A percentile compares a stretch with the other conserved stretches of the same genome.
Evolutionary conservation across 2,888 invertebrate species (phyloP).

Genomic region (Heterodera filipjevi): DNA sequence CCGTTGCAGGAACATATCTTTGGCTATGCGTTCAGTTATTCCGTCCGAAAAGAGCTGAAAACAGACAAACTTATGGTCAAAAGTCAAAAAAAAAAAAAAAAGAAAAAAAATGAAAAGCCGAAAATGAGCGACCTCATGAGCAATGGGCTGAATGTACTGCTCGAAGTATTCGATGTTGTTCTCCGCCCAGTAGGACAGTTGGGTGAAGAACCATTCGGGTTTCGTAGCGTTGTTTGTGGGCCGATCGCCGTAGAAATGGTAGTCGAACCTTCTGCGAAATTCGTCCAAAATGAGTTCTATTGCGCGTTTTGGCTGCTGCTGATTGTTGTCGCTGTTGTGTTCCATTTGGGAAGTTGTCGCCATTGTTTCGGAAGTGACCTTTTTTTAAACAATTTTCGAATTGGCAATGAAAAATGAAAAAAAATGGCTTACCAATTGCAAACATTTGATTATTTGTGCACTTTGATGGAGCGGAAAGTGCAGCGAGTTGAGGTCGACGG

Average conservation of each 20-base stretch:
- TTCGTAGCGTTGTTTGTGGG: constrained; percentile 47
- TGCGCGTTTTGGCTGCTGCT: background rate
- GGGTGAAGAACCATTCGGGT: constrained; percentile 59
- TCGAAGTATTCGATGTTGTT: constrained; percentile 45
- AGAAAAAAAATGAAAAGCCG: constrained; percentile 11
- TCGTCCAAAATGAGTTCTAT: constrained; percentile 35
- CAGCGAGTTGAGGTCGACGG: constrained; percentile 42
- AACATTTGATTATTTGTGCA: constrained; percentile 35
- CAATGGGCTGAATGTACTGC: constrained; percentile 40
- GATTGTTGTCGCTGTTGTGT: too few relatives aligned
- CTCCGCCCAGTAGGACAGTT: constrained; percentile 43
- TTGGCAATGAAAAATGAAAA: background rate
- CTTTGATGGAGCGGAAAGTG: constrained; percentile 37
- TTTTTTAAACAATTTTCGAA: background rate
- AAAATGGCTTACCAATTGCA: constrained; percentile 29
- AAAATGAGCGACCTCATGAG: constrained; percentile 37
- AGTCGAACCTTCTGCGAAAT: constrained; percentile 46
- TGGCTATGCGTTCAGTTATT: constrained; percentile 22
- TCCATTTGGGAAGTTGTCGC: background rate
- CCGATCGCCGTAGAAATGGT: constrained; percentile 50
- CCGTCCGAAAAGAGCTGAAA: constrained; percentile 15
- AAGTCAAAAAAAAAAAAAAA: constrained; percentile 12
- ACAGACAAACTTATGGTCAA: too few relatives aligned
- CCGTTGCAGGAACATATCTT: constrained; percentile 66
- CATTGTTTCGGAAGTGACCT: constrained; percentile 11